Base-by-base conservation (phyloP, 2,797 vertebrate genomes). In the Sebastes cheni region DNA sequence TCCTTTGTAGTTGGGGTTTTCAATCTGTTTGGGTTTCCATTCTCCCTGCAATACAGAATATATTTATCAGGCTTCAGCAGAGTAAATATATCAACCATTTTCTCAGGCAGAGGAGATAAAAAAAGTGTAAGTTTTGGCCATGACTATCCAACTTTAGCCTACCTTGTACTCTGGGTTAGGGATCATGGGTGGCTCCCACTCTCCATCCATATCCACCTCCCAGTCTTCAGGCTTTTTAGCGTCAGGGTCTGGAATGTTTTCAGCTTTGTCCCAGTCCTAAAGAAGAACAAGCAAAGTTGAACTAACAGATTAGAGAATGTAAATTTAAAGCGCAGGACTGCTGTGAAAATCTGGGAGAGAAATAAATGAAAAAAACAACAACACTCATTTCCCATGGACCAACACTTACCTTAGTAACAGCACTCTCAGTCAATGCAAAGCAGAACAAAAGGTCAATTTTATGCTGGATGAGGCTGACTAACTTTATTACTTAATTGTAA, bases 201-300 rank as follows among this genome's bases (percentile, higher is more conserved):
- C 98, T 76, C 98, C 98, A 0, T 99, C 98, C 98, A 99, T 99
- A 87, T 99, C 98, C 85, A 97, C 98, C 27, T 99, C 97, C 98
- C 98, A 99, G 46, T 99, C 98, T 36, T 98, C 97, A 0, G 98
- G 98, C 73, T 98, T 99, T 90, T 97, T 97, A 20, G 98, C 97
- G 5, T 99, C 98, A 0, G 98, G 98, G 89, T 99, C 98, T 1
- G 98, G 97, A 90, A 99, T 96, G 88, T 98, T 97, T 84, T 99
- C 98, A 0, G 98, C 91, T 55, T 97, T 97, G 72, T 98, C 98
- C 97, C 97, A 99, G 46, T 97, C 97, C 98, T 99, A 82, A 46
- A 59, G 3, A 75, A 59, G 0, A 58, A 76, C 1, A 65, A 74
- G 60, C 68, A 18, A 60, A 8, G 12, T 4, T 66, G 3, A 72